Base-by-base conservation (phyloP, 2,888 invertebrate species). In the Clusia tigrina region DNA sequence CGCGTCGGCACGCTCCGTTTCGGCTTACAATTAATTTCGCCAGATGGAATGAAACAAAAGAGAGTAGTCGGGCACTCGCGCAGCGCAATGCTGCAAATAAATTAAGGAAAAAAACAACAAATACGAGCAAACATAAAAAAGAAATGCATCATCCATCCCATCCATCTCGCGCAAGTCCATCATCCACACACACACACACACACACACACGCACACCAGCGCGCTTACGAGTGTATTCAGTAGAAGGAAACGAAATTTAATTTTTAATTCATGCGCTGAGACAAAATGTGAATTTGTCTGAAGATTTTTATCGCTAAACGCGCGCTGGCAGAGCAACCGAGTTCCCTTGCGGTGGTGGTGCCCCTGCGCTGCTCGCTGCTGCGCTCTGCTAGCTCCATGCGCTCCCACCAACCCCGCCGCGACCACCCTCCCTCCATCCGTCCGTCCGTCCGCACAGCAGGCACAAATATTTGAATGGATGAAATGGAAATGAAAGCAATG, bases 1-100 rank as follows among this genome's bases (percentile, higher is more conserved):
- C 80, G 79, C 80, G 78, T 78, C 80, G 80, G 80, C 80, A 80
- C 80, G 80, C 80, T 80, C 80, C 80, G 80, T 80, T 80, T 80
- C 78, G 74, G 73, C 72, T 77, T 77, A 78, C 80, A 80, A 80
- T 80, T 80, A 80, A 80, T 80, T 80, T 80, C 66, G 65, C 67
- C 68, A 64, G 62, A 57, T 60, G 37, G 32, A 10, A 74, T 73
- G 72, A 71, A 73, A 70, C 32, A n/a, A 23, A 24, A 55, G 55
- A 12, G 56, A 51, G 54, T 58, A 62, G 46, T 62, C 42, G 2
- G 48, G 23, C 6, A 18, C 54, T 15, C 26, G 46, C 57, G 46
- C 58, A 58, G 58, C 58, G 56, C 52, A 60, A 62, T 64, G 60
- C 61, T 53, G 55, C 53, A 58, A 60, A 62, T 62, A 60, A 58